These are phyloP conservation scores for Anas platyrhynchos DNA, from an alignment of 2,113 vertebrate genomes.

Conservation along the genomic window DNA sequence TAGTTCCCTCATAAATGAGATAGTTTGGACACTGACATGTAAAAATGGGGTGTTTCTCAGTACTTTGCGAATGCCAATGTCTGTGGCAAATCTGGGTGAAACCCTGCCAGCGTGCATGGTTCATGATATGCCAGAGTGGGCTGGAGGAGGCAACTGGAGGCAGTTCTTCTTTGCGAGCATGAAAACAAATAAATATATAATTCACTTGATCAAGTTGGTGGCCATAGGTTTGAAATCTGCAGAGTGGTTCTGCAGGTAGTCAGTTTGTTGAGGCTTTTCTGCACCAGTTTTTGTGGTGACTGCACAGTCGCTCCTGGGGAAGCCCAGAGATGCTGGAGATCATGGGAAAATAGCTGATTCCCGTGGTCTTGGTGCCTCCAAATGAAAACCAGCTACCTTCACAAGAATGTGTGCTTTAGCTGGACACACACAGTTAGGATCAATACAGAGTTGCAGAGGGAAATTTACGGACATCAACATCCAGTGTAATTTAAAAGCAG, in stretches of 20 bases:
- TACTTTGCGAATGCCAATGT: background rate
- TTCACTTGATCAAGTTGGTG: background rate
- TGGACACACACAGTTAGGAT: rapidly evolving
- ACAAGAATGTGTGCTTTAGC: rapidly evolving
- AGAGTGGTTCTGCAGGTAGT: background rate
- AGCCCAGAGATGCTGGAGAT: background rate
- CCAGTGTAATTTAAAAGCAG: background rate
- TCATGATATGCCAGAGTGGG: background rate
- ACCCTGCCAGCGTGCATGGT: background rate
- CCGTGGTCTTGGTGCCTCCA: background rate
- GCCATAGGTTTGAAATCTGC: background rate
- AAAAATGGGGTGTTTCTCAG: background rate
- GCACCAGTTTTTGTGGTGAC: background rate
- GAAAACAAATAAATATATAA: background rate
- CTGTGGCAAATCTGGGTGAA: background rate
- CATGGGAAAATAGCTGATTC: rapidly evolving
- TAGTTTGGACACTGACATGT: background rate
- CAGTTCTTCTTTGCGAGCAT: background rate
- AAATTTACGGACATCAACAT: rapidly evolving
- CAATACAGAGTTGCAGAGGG: background rate
- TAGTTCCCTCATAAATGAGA: background rate
- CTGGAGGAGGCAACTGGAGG: background rate
- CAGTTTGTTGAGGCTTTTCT: background rate
- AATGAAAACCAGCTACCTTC: background rate
- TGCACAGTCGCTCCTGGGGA: rapidly evolving